Evolutionary conservation across 2,888 invertebrate species (phyloP).

Genomic region (Pollenia amentaria): DNA sequence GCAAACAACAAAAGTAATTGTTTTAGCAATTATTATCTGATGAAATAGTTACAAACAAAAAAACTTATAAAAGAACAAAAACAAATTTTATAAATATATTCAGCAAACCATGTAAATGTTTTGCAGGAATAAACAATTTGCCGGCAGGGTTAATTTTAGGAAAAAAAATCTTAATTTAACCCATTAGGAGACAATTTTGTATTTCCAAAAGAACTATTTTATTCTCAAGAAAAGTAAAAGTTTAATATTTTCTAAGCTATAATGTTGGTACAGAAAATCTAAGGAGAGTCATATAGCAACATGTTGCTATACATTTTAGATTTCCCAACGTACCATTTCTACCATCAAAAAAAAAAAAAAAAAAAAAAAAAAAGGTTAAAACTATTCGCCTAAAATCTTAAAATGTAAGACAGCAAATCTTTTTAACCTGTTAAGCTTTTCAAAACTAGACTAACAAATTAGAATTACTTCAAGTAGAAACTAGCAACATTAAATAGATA

Average conservation of each 20-base stretch:
- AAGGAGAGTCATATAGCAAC: neutral
- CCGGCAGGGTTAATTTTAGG: neutral
- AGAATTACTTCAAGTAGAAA: conserved; percentile 34
- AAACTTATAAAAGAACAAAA: neutral
- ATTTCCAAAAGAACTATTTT: no score
- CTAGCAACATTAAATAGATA: neutral
- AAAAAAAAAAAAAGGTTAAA: no score
- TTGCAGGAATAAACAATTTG: conserved; percentile 37
- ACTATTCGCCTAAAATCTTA: no score
- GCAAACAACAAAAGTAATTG: conserved; percentile 6
- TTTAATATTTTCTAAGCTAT: no score
- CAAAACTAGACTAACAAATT: neutral
- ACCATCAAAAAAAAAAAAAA: no score
- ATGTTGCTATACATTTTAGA: neutral
- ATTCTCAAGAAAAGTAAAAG: no score
- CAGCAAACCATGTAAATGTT: conserved; percentile 48
- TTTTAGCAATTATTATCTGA: conserved; percentile 35
- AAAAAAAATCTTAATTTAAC: conserved; percentile 7
- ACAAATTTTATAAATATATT: conserved; percentile 2
- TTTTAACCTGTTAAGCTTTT: neutral
- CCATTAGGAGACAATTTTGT: no score
- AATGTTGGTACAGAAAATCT: neutral
- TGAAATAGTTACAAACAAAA: conserved; percentile 24
- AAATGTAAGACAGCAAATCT: neutral
- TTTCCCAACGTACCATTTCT: no score